Evolutionary conservation across 1,140 invertebrate species (phyloP), one percentile per base, ranked within the genome.

Genomic region (Euwallacea similis): DNA sequence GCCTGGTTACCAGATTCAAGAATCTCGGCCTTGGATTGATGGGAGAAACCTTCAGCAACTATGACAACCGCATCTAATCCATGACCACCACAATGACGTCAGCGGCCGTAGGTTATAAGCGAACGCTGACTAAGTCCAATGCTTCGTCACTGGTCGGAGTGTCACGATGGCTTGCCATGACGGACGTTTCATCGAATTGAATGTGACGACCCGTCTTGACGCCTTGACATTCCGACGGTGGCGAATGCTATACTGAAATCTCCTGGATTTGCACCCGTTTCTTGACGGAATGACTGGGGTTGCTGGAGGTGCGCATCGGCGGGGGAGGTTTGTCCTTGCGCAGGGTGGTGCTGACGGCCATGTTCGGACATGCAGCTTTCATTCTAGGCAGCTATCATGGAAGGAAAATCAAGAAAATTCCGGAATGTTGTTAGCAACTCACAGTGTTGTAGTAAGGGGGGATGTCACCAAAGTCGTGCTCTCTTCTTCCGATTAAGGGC

Each of bases 251-350:
- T 85, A 88, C 87, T 47, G 87, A 86, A 77, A 88, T 88, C 77
- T 88, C 87, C 80, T 88, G 87, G 71, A 88, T 88, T 80, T 88
- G 87, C 65, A 88, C 87, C 66, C 87, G 82, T 83, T 88, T 88
- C 78, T 88, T 88, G 61, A 87, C 81, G 0, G 85, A 86, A 7
- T 9, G 7, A 42, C 9, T 2, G 9, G 16, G 50, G 70, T 79
- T 81, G 73, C 81, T 83, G 0, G 79, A 81, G 2, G 82, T 82
- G 77, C 75, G 76, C 69, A 75, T 73, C n/a, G 80, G 82, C 16
- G 78, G 81, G 15, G 81, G 72, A 11, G 73, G 76, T 74, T 76
- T 80, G 56, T 77, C 75, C 70, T 69, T 78, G 63, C 76, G 77
- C 42, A 76, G 60, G 2, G 77, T 79, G 76, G 73, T n/a, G 72